These are phyloP conservation scores for Grapholita molesta DNA, from an alignment of 1,140 invertebrate genomes.

Conservation along the genomic window DNA sequence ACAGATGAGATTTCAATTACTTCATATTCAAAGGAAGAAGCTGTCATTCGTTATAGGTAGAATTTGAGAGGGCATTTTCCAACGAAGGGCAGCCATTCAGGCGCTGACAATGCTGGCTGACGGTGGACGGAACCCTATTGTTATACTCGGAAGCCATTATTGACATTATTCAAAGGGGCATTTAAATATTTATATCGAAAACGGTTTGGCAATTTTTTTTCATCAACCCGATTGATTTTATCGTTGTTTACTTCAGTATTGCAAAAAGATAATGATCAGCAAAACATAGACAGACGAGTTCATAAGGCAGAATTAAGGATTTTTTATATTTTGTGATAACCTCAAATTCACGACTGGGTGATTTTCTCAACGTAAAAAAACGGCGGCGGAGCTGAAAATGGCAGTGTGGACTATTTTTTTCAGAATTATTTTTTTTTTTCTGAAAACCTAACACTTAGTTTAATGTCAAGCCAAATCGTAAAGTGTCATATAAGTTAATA, in stretches of 20 bases:
- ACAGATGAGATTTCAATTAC: slow-evolving; percentile 38
- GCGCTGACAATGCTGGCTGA: slow-evolving; percentile 40
- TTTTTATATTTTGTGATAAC: too few species aligned
- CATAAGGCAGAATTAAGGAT: too few species aligned
- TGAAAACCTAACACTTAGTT: too few species aligned
- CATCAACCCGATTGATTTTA: slow-evolving; percentile 25
- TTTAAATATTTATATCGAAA: slow-evolving; percentile 52
- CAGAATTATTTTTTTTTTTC: too few species aligned
- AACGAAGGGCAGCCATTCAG: slow-evolving; percentile 35
- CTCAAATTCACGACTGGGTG: too few species aligned
- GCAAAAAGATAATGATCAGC: not conserved
- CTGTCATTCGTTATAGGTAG: slow-evolving; percentile 36
- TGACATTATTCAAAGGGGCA: slow-evolving; percentile 50
- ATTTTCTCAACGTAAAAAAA: too few species aligned
- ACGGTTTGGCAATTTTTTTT: slow-evolving; percentile 39
- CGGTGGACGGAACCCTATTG: slow-evolving; percentile 47
- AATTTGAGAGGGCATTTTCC: slow-evolving; percentile 46
- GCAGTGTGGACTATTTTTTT: too few species aligned
- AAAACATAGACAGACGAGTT: too few species aligned
- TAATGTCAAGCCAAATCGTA: too few species aligned
- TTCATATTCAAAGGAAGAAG: slow-evolving; percentile 30
- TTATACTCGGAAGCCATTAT: slow-evolving; percentile 52
- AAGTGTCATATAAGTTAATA: too few species aligned
- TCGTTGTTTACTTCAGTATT: not conserved
- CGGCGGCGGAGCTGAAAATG: too few species aligned